phyloP scores from a whole-genome alignment of 1,140 invertebrate genomes.

The Tribolium castaneum region DNA sequence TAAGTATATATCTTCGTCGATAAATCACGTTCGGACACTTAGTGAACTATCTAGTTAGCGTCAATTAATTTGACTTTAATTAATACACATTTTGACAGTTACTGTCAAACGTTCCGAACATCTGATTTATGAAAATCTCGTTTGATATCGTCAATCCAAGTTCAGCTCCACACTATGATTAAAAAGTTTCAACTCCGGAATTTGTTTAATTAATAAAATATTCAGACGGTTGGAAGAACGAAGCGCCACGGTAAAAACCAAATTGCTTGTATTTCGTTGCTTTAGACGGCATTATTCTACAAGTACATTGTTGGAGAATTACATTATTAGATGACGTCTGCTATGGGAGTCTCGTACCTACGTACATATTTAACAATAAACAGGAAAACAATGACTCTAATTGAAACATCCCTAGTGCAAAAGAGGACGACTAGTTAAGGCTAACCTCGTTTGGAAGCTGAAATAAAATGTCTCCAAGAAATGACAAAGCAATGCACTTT shows the following conservation, averaged over 20 bases:
- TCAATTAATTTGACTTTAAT: conserved; percentile 35
- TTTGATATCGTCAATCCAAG: conserved; percentile 14
- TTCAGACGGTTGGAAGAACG: background rate
- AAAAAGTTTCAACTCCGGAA: background rate
- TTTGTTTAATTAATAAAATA: conserved; percentile 30
- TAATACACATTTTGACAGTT: conserved; percentile 29
- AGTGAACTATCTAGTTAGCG: conserved; percentile 30
- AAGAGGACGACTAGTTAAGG: background rate
- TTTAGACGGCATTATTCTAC: background rate
- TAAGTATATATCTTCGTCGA: background rate
- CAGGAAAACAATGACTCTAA: conserved; percentile 31
- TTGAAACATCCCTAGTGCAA: conserved; percentile 6
- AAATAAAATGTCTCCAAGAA: background rate
- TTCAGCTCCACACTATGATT: background rate
- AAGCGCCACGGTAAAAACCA: background rate
- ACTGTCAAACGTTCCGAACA: conserved; percentile 20
- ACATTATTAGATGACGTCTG: conserved; percentile 30
- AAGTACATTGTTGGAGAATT: conserved; percentile 27
- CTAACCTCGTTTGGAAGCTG: background rate
- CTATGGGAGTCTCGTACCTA: conserved; percentile 6
- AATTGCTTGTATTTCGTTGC: conserved; percentile 11
- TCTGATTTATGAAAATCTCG: conserved; percentile 24
- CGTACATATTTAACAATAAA: conserved; percentile 29
- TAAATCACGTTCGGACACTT: conserved; percentile 32
- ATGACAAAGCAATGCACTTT: too few species aligned